Evolutionary conservation across 1,140 invertebrate genomes (phyloP).

Genomic region (Megalonaias nervosa): DNA sequence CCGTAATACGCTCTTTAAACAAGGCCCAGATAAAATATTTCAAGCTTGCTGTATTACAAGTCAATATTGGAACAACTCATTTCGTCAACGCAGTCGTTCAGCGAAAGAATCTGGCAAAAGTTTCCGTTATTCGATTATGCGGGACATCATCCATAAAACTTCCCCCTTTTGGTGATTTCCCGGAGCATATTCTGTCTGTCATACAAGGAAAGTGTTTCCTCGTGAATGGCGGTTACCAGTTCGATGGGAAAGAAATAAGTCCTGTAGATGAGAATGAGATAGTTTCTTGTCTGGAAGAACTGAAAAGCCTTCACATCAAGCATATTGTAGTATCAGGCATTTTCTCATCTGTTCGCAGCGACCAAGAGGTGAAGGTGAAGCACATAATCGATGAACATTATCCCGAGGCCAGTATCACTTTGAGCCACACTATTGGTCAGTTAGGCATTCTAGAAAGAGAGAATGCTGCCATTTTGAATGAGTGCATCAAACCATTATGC

Average conservation of each 20-base stretch:
- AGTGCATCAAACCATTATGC: conserved; percentile 61
- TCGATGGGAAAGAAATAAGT: conserved; percentile 58
- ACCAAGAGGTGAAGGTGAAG: conserved; percentile 51
- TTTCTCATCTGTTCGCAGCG: conserved; percentile 52
- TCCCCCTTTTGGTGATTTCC: conserved; percentile 63
- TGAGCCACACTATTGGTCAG: conserved; percentile 61
- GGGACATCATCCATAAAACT: conserved; percentile 55
- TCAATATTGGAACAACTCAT: conserved; percentile 68
- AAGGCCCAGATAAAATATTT: conserved; percentile 32
- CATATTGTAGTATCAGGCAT: conserved; percentile 60
- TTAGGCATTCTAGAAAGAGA: conserved; percentile 65
- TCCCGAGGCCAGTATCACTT: conserved; percentile 55
- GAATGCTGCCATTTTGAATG: conserved; percentile 67
- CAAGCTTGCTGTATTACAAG: conserved; percentile 41
- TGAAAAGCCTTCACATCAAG: conserved; percentile 40
- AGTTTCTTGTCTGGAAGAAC: conserved; percentile 28
- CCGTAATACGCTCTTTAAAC: conserved; percentile 42
- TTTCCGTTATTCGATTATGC: conserved; percentile 63
- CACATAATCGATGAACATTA: conserved; percentile 41
- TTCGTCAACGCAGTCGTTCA: conserved; percentile 67
- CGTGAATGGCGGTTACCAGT: conserved; percentile 61
- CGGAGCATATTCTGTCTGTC: conserved; percentile 37
- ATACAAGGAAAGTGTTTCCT: conserved; percentile 48
- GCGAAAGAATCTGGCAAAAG: conserved; percentile 52
- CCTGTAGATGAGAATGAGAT: conserved; percentile 51